Evolutionary conservation across 2,888 invertebrate genomes (phyloP), one percentile per base, ranked within the genome.

Genomic region (Disparrhopalites patrizii): DNA sequence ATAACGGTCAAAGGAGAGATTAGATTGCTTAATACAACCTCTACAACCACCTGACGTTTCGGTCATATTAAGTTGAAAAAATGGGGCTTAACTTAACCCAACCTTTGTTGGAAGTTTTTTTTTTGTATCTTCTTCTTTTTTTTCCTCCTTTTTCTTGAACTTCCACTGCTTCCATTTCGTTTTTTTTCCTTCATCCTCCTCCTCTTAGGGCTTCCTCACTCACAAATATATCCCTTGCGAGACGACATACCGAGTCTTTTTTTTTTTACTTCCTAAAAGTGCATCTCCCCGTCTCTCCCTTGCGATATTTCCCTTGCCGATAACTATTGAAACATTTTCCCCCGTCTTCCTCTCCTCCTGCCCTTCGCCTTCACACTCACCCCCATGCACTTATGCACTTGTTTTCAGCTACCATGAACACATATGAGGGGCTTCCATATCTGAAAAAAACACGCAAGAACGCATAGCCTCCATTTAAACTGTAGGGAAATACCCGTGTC

Each of bases 1-100:
- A 56, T 64, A 64, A 64, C 64, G 64, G 64, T 56, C 64, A 64
- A 64, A 63, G 55, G 47, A 64, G 55, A 63, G 56, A 63, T 56
- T 63, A 63, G 38, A 55, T 47, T 63, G 47, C 47, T 56, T 50
- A 64, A 64, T 50, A 64, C 56, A 56, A 64, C 56, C 50, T n/a
- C n/a, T 56, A 56, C 56, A 64, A 36, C 64, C 64, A 55, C 64
- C 64, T 56, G 64, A 64, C 50, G 64, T 56, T 64, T 56, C 31
- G 47, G 56, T 55, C 63, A 64, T 64, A 64, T 64, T 56, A 56
- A 64, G 64, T 56, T 51, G 36, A 36, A 51, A 43, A 60, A 60
- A 25, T 43, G 43, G 30, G 30, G 25, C 56, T 47, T 50, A 47
- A 55, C 40, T 55, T 50, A 47, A 55, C 40, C 62, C 33, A 61